Evolutionary conservation across 2,113 vertebrate genomes (phyloP), one percentile per base, ranked within the genome.

Genomic region (Centrocercus urophasianus): DNA sequence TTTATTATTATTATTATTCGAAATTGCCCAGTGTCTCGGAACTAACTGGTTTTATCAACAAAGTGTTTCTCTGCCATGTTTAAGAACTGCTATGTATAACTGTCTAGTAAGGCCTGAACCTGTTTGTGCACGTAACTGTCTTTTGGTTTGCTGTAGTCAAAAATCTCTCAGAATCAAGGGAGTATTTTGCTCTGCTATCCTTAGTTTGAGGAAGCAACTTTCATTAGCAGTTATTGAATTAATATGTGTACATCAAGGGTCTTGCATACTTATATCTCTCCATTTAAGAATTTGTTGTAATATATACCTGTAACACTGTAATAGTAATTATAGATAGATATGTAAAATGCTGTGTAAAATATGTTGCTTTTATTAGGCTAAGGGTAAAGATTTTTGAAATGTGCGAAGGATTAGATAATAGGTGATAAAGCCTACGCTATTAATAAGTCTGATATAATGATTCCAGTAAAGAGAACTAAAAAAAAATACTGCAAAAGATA

Each of bases 11-110:
- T 32, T 56, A 6, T 57, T 57, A 57, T 93, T 90, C 84, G 17
- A 96, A 96, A 95, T 88, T 92, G 74, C 38, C 54, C 15, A 73
- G 25, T 82, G 61, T 52, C 79, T 93, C 60, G 1, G 5, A 83
- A 83, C 61, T 93, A 93, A 81, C 67, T 28, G 8, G 48, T 38
- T 57, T 43, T 82, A 64, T 78, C 30, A 92, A 52, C 30, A 88
- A 93, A 67, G 34, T 47, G 3, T 72, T 95, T 93, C 42, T 54
- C 18, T 93, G 72, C 90, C 85, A 54, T 90, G 18, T 82, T 71
- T 93, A 64, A 83, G 61, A 89, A 81, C 16, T 69, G 40, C 40
- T 90, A 10, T 22, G n/a, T 32, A 22, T 2, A 34, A 59, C 61
- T 86, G 21, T 40, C 59, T 50, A 79, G 21, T 2, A 13, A 89